Conservation (phyloP, 2,113 vertebrate genomes). For the Phaethon lepturus region DNA sequence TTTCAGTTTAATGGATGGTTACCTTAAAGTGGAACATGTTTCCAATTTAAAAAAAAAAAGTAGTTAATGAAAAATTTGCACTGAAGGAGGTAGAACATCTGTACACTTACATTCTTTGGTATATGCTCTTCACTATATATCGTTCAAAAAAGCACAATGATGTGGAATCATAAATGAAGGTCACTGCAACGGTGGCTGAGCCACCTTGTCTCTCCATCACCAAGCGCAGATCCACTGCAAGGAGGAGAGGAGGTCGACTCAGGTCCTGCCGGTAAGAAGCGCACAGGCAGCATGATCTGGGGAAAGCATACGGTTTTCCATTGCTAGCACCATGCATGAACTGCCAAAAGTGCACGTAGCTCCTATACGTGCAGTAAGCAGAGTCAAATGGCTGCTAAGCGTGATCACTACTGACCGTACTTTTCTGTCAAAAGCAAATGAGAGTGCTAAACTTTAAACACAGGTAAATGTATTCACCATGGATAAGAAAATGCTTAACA, state of each 20-base stretch:
- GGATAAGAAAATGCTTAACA: neutral
- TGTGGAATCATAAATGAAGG: neutral
- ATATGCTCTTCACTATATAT: neutral
- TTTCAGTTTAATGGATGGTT: neutral
- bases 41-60: neutral
- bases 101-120: rapidly evolving
- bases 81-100: neutral
- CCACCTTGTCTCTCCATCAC: neutral
- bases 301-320: neutral
- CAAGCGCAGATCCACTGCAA: neutral
- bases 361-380: neutral
- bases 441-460: neutral
- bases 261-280: neutral
- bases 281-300: neutral
- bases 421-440: neutral
- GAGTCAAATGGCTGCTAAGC: neutral
- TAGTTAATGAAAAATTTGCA: neutral
- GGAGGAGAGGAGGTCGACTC: neutral
- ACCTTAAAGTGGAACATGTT: neutral
- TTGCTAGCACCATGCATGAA: neutral
- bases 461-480: neutral
- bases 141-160: neutral
- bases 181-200: neutral
- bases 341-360: neutral
- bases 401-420: neutral